Conservation (phyloP, 92 coral and sea anemone genomes). For the Porites cylindrica region DNA sequence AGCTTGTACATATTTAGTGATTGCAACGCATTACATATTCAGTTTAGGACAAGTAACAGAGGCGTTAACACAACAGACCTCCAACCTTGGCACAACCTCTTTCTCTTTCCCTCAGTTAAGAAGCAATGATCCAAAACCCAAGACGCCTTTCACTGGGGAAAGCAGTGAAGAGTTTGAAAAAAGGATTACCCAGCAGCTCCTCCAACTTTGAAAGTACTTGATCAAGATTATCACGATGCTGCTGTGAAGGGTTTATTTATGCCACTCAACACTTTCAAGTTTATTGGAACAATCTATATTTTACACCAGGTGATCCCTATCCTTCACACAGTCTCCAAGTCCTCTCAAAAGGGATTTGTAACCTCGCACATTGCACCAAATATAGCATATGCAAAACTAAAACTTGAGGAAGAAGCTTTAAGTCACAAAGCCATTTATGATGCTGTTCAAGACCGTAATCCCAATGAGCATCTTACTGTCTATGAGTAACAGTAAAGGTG, state of each 20-base stretch:
- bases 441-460: conserved; percentile 46
- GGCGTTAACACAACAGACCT: no score
- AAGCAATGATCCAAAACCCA: background rate
- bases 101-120: no score
- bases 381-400: conserved; percentile 41
- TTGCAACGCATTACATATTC: no score
- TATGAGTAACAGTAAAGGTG: conserved; percentile 29
- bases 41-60: no score
- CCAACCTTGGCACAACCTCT: no score
- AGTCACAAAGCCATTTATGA: conserved; percentile 45
- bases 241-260: conserved; percentile 50
- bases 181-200: conserved; percentile 23
- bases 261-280: conserved; percentile 49
- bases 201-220: conserved; percentile 6
- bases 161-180: conserved; percentile 35
- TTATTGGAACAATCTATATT: conserved; percentile 34
- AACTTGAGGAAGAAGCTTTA: conserved; percentile 43
- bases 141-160: conserved; percentile 41
- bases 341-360: conserved; percentile 48
- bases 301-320: conserved; percentile 43
- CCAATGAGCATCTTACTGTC: conserved; percentile 44
- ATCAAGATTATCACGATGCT: conserved; percentile 42
- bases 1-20: no score
- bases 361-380: conserved; percentile 54
- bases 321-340: conserved; percentile 25